Conservation (phyloP, 1,140 invertebrate genomes). For the Lerema accius region DNA sequence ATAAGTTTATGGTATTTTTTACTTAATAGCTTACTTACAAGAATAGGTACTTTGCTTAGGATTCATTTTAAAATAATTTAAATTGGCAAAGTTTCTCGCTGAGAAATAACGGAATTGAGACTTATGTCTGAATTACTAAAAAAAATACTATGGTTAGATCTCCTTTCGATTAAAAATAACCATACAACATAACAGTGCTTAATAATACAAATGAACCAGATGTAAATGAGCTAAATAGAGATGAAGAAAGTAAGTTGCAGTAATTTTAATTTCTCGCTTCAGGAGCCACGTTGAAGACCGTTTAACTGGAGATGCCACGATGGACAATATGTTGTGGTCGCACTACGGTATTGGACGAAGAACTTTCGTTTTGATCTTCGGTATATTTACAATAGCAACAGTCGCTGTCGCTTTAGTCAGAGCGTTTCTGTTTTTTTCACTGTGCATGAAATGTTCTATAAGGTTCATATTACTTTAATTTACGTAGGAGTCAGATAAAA, state of each 20-base stretch:
- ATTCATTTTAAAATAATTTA: too few species aligned
- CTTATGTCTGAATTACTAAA: too few species aligned
- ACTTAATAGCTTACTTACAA: too few species aligned
- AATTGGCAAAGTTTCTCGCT: too few species aligned
- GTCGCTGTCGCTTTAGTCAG: conserved; percentile 84
- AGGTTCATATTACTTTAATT: conserved; percentile 58
- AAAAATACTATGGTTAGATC: too few species aligned
- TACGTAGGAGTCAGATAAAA: not conserved
- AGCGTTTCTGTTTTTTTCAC: conserved; percentile 88
- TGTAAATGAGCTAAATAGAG: too few species aligned
- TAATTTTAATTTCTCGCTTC: conserved; percentile 11
- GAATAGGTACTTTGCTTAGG: too few species aligned
- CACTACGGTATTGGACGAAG: conserved; percentile 57
- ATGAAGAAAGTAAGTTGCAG: too few species aligned
- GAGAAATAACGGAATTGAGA: too few species aligned
- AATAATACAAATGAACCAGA: too few species aligned
- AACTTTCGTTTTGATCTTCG: conserved; percentile 65
- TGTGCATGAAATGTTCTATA: conserved; percentile 89
- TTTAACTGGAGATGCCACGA: conserved; percentile 64
- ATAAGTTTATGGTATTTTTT: conserved; percentile 90
- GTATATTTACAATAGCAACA: conserved; percentile 71
- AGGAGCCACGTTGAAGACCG: conserved; percentile 72
- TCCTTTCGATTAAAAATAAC: too few species aligned
- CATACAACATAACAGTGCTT: too few species aligned
- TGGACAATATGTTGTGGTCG: conserved; percentile 65